A percentile compares a stretch with the other conserved stretches of the same genome.
Conservation (phyloP, 2,888 invertebrate species). For the Caenorhabditis panamensis region DNA sequence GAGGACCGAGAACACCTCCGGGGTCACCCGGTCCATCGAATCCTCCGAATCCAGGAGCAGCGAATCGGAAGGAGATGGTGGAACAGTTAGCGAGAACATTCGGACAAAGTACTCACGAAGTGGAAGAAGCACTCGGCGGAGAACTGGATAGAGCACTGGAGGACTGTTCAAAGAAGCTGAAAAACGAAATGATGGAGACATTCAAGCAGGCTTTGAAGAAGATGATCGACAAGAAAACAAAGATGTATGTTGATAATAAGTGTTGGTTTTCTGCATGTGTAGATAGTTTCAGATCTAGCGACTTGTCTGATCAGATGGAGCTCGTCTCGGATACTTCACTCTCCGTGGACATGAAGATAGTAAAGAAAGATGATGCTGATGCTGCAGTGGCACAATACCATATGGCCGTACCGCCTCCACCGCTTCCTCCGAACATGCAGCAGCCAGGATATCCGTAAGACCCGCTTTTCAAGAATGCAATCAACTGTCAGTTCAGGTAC, state of each 20-base stretch:
- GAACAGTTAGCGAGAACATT: conserved; percentile 46
- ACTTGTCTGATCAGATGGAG: conserved; percentile 67
- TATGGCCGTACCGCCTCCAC: conserved; percentile 41
- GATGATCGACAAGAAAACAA: conserved; percentile 21
- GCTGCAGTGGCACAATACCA: conserved; percentile 17
- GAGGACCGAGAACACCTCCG: conserved; percentile 66
- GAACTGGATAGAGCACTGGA: conserved; percentile 52
- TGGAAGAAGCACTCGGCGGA: conserved; percentile 47
- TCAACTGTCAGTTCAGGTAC: conserved; percentile 1
- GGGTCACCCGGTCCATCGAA: conserved; percentile 61
- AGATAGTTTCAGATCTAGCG: conserved; percentile 32
- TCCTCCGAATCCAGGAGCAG: conserved; percentile 23
- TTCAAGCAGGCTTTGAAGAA: conserved; percentile 54
- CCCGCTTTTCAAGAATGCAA: background rate
- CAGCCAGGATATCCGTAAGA: conserved; percentile 8
- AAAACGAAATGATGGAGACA: conserved; percentile 63
- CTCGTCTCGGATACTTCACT: conserved; percentile 62
- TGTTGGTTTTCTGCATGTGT: conserved; percentile 4
- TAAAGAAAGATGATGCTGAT: conserved; percentile 20
- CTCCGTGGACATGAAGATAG: conserved; percentile 22
- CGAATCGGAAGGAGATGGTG: conserved; percentile 12
- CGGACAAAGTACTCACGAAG: conserved; percentile 36
- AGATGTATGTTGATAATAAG: background rate
- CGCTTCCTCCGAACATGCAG: conserved; percentile 34
- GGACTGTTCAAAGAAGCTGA: conserved; percentile 46